Conservation (phyloP, 1,140 invertebrate species). For the Propsilocerus akamusi region DNA sequence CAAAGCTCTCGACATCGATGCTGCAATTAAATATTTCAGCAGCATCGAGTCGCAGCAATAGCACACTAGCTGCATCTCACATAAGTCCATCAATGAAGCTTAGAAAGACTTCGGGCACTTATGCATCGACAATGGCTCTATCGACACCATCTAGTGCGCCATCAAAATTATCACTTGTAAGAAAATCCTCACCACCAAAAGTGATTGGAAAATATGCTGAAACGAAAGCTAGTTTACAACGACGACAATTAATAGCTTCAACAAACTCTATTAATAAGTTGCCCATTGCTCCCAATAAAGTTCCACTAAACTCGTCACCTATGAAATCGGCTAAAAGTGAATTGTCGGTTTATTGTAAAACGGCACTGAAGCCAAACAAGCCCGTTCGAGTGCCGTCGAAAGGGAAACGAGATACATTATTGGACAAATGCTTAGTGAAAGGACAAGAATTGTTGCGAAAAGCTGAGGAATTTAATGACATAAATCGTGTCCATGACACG, state of each 20-base stretch:
- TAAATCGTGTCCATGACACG: neutral
- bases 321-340: slow-evolving; percentile 6
- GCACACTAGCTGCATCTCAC: neutral
- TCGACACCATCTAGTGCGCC: neutral
- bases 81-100: neutral
- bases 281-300: neutral
- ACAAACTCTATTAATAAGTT: neutral
- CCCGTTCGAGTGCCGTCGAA: neutral
- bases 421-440: slow-evolving; percentile 22
- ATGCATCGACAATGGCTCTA: neutral
- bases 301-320: neutral
- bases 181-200: neutral
- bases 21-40: neutral
- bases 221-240: neutral
- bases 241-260: neutral
- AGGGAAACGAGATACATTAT: slow-evolving; percentile 14
- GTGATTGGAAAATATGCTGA: neutral
- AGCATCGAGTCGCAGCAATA: neutral
- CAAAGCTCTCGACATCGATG: neutral
- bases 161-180: neutral
- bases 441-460: slow-evolving; percentile 21
- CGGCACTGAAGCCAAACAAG: neutral
- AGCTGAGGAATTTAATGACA: slow-evolving; percentile 14
- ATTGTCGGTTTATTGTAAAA: slow-evolving; percentile 1
- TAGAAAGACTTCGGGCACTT: neutral